Evolutionary conservation across 2,113 vertebrate species (phyloP).

Genomic region (Gasterosteus aculeatus): DNA sequence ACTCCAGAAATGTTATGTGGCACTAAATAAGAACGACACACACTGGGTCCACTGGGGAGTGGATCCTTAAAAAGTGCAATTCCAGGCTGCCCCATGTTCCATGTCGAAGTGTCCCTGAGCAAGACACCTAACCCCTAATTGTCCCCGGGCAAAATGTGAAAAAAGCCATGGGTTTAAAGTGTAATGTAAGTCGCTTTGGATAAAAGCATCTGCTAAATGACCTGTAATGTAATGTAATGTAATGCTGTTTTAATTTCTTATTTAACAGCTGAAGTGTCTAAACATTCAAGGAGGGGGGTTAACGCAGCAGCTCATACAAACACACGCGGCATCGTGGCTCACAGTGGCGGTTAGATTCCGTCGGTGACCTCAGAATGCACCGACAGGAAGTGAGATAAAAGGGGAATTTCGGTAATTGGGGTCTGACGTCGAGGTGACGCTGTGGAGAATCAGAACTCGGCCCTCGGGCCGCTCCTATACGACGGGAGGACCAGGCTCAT

Average conservation of each 20-base stretch:
- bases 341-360: conserved; percentile 8
- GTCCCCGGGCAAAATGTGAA: no score
- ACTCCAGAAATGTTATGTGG: conserved; percentile 9
- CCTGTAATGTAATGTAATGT: no score
- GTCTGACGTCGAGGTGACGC: neutral
- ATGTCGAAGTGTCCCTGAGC: no score
- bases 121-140: no score
- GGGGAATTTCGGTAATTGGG: conserved; percentile 49
- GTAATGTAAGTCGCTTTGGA: no score
- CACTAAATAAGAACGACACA: conserved; percentile 55
- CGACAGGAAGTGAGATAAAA: conserved; percentile 63
- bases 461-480: no score
- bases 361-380: conserved; percentile 10
- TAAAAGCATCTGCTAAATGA: no score
- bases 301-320: neutral
- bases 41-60: neutral
- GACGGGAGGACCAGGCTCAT: neutral
- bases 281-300: neutral
- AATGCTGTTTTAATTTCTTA: no score
- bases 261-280: neutral
- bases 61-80: no score
- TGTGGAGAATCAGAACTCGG: conserved; percentile 5
- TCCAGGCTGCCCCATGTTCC: no score
- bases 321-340: neutral
- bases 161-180: no score